A percentile compares a stretch with the other conserved stretches of the same genome.
phyloP scores from a whole-genome alignment of 2,888 invertebrate genomes.

The Sphaeridia pumilis region DNA sequence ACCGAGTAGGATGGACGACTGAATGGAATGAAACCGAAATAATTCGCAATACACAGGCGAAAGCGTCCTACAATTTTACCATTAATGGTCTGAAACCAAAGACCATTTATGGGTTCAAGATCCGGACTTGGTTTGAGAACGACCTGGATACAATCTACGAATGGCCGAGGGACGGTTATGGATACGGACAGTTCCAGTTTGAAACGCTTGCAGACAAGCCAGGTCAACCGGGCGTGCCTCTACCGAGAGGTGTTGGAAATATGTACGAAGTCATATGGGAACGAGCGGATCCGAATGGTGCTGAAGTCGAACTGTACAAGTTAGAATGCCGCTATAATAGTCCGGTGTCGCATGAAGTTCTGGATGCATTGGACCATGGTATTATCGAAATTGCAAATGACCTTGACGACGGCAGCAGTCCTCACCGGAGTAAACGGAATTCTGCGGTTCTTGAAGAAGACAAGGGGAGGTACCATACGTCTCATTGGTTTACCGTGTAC shows the following conservation, averaged over 20 bases:
- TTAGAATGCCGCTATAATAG: conserved; percentile 50
- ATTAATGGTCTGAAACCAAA: conserved; percentile 52
- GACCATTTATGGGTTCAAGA: conserved; percentile 62
- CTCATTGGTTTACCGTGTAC: conserved; percentile 53
- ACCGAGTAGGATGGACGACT: conserved; percentile 21
- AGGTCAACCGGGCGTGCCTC: conserved; percentile 61
- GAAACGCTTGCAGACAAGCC: conserved; percentile 46
- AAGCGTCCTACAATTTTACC: conserved; percentile 24
- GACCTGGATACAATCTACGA: conserved; percentile 49
- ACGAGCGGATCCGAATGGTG: conserved; percentile 63
- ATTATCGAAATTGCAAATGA: conserved; percentile 3
- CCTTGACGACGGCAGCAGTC: background rate
- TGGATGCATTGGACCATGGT: background rate
- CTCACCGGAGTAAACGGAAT: conserved; percentile 9
- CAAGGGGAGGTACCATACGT: background rate
- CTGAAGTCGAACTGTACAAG: conserved; percentile 58
- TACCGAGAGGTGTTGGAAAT: conserved; percentile 58
- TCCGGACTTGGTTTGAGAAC: conserved; percentile 50
- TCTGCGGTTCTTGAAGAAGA: conserved; percentile 15
- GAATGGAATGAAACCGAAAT: conserved; percentile 27
- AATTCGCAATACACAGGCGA: conserved; percentile 15
- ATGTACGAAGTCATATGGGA: conserved; percentile 72
- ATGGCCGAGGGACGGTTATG: conserved; percentile 53
- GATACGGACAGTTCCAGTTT: conserved; percentile 47
- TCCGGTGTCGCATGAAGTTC: background rate